Conservation (phyloP, 2,888 invertebrate species). For the Antheraea yamamai region DNA sequence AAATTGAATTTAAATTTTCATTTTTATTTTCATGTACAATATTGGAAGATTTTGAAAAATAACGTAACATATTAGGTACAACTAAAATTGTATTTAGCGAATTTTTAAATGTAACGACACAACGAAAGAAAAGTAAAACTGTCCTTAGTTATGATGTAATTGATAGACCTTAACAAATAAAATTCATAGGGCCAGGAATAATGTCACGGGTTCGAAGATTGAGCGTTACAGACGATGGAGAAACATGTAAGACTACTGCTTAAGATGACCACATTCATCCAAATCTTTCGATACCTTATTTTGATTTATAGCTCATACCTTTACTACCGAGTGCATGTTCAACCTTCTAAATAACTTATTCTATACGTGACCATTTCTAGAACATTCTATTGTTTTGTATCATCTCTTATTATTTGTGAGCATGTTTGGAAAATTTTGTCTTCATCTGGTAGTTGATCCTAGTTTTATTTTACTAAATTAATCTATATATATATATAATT, state of each 20-base stretch:
- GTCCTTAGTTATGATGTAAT: background rate
- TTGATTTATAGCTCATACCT: background rate
- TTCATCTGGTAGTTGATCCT: background rate
- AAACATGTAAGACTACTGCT: slow-evolving; percentile 84
- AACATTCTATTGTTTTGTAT: background rate
- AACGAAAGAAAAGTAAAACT: background rate
- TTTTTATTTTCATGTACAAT: too few species aligned
- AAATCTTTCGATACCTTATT: background rate
- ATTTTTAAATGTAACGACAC: too few species aligned
- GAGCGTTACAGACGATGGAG: slow-evolving; percentile 88
- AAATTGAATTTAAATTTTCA: too few species aligned
- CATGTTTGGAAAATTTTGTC: background rate
- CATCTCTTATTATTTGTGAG: background rate
- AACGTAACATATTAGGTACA: too few species aligned
- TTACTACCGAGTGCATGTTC: slow-evolving; percentile 1
- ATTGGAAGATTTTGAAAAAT: too few species aligned
- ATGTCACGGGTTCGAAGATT: slow-evolving; percentile 82
- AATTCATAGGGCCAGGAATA: slow-evolving; percentile 74
- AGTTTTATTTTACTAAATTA: background rate
- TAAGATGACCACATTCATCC: slow-evolving; percentile 13
- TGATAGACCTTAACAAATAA: slow-evolving; percentile 33
- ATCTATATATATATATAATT: background rate
- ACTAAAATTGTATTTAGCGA: too few species aligned
- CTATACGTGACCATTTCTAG: background rate
- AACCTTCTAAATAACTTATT: background rate